phyloP scores from a whole-genome alignment of 2,888 invertebrate genomes.

The Tipula confusa region DNA sequence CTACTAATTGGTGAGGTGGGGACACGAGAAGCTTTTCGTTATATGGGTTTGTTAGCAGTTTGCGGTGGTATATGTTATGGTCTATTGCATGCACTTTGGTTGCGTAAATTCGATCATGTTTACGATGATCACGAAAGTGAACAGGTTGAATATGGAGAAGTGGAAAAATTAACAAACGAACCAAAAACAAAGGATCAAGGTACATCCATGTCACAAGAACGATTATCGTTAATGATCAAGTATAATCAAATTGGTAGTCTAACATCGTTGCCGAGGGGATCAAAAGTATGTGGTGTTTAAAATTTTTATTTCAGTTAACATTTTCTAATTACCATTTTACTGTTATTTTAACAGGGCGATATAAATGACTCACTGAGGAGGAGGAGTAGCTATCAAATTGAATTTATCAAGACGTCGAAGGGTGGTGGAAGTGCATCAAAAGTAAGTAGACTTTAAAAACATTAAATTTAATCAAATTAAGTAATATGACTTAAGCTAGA shows the following conservation, averaged over 20 bases:
- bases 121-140: conserved; percentile 47
- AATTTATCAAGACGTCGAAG: conserved; percentile 44
- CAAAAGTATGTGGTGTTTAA: conserved; percentile 51
- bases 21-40: conserved; percentile 70
- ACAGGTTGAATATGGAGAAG: conserved; percentile 56
- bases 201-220: conserved; percentile 66
- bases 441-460: no score
- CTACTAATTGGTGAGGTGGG: conserved; percentile 70
- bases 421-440: conserved; percentile 51
- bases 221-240: conserved; percentile 68
- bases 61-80: conserved; percentile 67
- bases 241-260: conserved; percentile 73
- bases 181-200: conserved; percentile 64
- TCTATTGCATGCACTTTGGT: conserved; percentile 66
- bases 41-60: conserved; percentile 72
- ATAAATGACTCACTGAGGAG: conserved; percentile 50
- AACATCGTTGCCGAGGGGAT: conserved; percentile 64
- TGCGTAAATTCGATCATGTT: conserved; percentile 58
- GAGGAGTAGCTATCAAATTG: conserved; percentile 50
- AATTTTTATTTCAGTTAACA: neutral
- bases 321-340: neutral
- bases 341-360: conserved; percentile 43
- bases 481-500: no score
- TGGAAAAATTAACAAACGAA: conserved; percentile 59
- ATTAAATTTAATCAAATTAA: no score